phyloP scores from a whole-genome alignment of 2,888 invertebrate genomes.

The Chymomyza fuscimana region DNA sequence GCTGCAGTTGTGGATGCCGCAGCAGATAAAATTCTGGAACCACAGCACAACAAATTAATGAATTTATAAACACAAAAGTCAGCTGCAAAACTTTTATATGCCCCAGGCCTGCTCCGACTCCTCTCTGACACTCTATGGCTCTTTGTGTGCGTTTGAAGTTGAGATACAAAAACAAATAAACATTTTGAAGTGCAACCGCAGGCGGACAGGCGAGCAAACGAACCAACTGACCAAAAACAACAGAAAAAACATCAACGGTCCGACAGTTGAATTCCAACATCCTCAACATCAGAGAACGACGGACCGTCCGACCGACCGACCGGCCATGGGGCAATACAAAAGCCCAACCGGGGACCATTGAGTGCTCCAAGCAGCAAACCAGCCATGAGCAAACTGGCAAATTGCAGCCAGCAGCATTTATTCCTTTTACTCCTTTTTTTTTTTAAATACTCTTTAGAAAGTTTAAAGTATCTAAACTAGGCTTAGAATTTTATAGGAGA shows the following conservation, averaged over 20 bases:
- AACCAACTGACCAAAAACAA: slow-evolving; percentile 26
- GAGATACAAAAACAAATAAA: slow-evolving; percentile 24
- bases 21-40: not conserved
- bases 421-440: not conserved
- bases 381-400: slow-evolving; percentile 45
- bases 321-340: not conserved
- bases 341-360: not conserved
- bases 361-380: not conserved
- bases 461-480: too few species aligned
- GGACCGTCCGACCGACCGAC: not conserved
- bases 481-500: too few species aligned
- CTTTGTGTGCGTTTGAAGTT: not conserved
- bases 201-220: slow-evolving; percentile 12
- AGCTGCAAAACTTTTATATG: slow-evolving; percentile 52
- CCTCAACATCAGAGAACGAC: not conserved
- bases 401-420: slow-evolving; percentile 51
- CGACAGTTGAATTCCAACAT: slow-evolving; percentile 12
- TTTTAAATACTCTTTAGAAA: not conserved
- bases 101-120: not conserved
- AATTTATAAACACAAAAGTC: slow-evolving; percentile 67
- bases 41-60: slow-evolving; percentile 63
- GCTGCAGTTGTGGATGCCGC: not conserved
- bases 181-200: slow-evolving; percentile 14
- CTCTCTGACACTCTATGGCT: not conserved
- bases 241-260: slow-evolving; percentile 30